Evolutionary conservation across 1,140 invertebrate species (phyloP).

Genomic region (Sitobion miscanthi): DNA sequence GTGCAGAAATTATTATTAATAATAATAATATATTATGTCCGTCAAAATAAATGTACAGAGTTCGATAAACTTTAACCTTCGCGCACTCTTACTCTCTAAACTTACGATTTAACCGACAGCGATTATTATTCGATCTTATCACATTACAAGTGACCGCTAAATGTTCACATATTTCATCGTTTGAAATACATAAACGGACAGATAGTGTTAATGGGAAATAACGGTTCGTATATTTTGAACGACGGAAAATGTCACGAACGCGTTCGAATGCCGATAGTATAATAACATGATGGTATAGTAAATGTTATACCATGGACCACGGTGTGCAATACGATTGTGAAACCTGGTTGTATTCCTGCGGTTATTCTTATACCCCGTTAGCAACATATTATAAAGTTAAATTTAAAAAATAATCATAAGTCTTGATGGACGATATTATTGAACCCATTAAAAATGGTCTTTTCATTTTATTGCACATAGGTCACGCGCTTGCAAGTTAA

Average conservation of each 20-base stretch:
- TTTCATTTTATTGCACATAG: background rate
- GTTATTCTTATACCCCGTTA: background rate
- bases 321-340: background rate
- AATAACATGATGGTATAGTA: background rate
- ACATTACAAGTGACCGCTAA: slow-evolving; percentile 23
- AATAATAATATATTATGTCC: background rate
- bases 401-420: background rate
- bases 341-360: background rate
- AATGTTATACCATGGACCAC: background rate
- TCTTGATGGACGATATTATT: background rate
- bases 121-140: background rate
- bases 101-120: background rate
- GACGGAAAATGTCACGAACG: background rate
- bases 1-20: background rate
- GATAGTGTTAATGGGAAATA: background rate
- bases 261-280: background rate
- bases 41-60: background rate
- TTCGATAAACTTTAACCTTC: slow-evolving; percentile 17
- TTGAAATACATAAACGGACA: background rate
- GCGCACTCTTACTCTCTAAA: background rate
- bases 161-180: background rate
- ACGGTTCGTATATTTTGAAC: background rate
- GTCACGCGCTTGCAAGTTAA: background rate
- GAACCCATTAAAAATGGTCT: background rate
- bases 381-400: background rate